These are phyloP conservation scores for Calephelis nemesis DNA, from an alignment of 1,140 invertebrate species.

Conservation along the genomic window DNA sequence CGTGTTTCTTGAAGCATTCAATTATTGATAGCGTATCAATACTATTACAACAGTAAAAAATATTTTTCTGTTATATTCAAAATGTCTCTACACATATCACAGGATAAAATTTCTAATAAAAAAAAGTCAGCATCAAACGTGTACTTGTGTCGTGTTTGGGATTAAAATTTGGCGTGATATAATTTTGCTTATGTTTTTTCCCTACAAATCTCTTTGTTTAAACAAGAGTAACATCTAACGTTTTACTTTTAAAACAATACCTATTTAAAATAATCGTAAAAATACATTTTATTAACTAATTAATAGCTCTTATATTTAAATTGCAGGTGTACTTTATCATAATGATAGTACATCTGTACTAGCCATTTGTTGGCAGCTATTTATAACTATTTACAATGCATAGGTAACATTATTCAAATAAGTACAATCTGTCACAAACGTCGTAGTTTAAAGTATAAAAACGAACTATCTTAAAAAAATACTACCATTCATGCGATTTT, in stretches of 20 bases:
- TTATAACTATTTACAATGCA: constrained; percentile 13
- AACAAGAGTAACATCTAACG: constrained; percentile 6
- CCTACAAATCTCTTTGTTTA: constrained; percentile 5
- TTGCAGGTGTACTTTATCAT: background rate
- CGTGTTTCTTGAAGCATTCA: too few species aligned
- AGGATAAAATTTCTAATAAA: too few species aligned
- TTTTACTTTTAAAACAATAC: constrained; percentile 1
- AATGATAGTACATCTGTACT: constrained; percentile 11
- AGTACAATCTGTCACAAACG: constrained; percentile 12
- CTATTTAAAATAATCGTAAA: constrained; percentile 10
- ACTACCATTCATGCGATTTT: constrained; percentile 9
- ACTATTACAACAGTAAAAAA: too few species aligned
- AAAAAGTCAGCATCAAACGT: background rate
- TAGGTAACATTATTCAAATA: constrained; percentile 18
- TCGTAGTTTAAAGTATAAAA: constrained; percentile 11
- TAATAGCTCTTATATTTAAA: constrained; percentile 9
- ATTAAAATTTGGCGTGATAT: background rate
- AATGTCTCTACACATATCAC: too few species aligned
- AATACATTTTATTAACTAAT: constrained; percentile 15
- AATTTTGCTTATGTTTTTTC: background rate
- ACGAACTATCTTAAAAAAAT: background rate
- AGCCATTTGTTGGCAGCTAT: background rate
- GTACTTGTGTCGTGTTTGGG: background rate
- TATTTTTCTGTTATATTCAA: too few species aligned
- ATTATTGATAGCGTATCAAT: too few species aligned